phyloP scores from a whole-genome alignment of 2,888 invertebrate species.

The Hirudinaria manillensis region DNA sequence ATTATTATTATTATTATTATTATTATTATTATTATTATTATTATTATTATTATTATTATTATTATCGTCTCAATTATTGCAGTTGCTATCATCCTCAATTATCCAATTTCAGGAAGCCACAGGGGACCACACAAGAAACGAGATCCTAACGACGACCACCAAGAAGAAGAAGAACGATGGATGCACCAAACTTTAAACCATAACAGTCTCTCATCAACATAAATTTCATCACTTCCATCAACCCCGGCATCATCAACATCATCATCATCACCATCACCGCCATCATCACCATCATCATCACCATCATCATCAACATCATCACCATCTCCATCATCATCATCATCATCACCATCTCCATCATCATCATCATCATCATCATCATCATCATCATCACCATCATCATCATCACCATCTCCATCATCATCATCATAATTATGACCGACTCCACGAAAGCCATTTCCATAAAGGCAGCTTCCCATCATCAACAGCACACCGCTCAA shows the following conservation, averaged over 20 bases:
- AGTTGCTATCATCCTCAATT: no score
- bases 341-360: conserved; percentile 30
- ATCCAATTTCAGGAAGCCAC: no score
- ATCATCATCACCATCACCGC: conserved; percentile 25
- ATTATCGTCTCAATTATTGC: background rate
- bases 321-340: conserved; percentile 27
- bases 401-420: conserved; percentile 17
- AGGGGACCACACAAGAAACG: no score
- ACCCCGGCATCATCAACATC: conserved; percentile 25
- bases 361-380: conserved; percentile 30
- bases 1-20: background rate
- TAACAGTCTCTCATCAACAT: no score
- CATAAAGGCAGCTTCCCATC: no score
- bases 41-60: background rate
- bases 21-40: background rate
- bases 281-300: conserved; percentile 29
- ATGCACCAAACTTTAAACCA: no score
- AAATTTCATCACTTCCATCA: conserved; percentile 21
- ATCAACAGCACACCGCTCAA: no score
- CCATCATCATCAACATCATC: conserved; percentile 20
- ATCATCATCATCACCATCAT: conserved; percentile 29
- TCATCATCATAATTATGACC: conserved; percentile 19
- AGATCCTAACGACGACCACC: no score
- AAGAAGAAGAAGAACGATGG: no score
- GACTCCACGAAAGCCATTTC: no score